phyloP scores from a whole-genome alignment of 2,113 vertebrate species.

The Pterocles orientalis region DNA sequence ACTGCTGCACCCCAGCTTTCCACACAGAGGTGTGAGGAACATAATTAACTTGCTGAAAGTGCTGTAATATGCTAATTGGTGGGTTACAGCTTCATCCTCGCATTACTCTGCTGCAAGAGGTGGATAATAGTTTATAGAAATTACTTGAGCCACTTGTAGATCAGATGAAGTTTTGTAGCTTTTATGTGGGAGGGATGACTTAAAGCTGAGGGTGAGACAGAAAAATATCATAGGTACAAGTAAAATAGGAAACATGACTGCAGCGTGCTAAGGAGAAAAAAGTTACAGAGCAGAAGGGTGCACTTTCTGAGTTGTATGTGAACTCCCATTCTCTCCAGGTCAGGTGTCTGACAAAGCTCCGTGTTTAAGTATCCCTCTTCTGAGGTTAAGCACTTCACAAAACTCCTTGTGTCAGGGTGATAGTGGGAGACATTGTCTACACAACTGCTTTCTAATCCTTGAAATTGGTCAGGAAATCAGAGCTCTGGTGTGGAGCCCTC shows the following conservation, averaged over 20 bases:
- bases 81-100: not conserved
- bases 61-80: not conserved
- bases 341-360: not conserved
- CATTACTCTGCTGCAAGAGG: not conserved
- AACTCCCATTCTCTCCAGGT: not conserved
- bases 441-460: not conserved
- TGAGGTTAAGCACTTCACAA: not conserved
- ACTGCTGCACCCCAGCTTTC: not conserved
- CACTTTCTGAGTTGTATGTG: not conserved
- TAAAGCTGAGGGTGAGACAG: not conserved
- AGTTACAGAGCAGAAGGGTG: not conserved
- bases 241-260: not conserved
- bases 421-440: not conserved
- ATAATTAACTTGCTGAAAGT: not conserved
- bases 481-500: not conserved
- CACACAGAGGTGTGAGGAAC: not conserved
- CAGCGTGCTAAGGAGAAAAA: not conserved
- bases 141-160: not conserved
- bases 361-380: not conserved
- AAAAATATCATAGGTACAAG: not conserved
- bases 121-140: not conserved
- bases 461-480: not conserved
- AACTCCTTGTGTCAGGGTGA: not conserved
- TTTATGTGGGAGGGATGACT: not conserved
- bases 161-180: not conserved